Evolutionary conservation across 2,113 vertebrate genomes (phyloP).

Genomic region (Excalfactoria chinensis): DNA sequence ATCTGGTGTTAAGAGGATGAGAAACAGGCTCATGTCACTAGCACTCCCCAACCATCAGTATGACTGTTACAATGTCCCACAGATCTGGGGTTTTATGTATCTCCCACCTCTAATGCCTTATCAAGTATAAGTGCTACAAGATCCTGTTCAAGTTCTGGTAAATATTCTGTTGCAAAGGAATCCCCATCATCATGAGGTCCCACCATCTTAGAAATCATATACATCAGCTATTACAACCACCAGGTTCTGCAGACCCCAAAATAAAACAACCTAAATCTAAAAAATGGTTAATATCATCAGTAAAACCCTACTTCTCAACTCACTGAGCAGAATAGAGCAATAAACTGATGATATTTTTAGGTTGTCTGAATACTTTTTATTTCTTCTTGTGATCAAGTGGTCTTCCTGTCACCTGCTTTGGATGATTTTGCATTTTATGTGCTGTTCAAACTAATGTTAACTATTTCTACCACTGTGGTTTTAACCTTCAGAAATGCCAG

Average conservation of each 20-base stretch:
- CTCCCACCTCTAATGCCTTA: not conserved
- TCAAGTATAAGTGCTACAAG: not conserved
- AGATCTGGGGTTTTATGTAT: slow-evolving; percentile 14
- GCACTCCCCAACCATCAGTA: not conserved
- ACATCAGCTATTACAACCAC: slow-evolving; percentile 1
- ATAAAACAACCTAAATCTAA: not conserved
- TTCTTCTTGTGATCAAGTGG: not conserved
- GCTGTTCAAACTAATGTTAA: not conserved
- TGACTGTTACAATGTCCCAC: not conserved
- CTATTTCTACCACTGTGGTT: not conserved
- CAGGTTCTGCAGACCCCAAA: slow-evolving; percentile 38
- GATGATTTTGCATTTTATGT: not conserved
- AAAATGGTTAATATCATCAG: not conserved
- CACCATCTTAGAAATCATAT: slow-evolving; percentile 17
- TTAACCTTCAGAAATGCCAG: not conserved
- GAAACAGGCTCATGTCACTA: slow-evolving; percentile 56
- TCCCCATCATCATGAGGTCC: not conserved
- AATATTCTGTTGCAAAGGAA: not conserved
- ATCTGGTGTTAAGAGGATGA: slow-evolving; percentile 69
- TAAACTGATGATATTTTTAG: not conserved
- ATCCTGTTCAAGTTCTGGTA: not conserved
- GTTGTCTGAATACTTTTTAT: not conserved
- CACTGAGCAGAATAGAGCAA: not conserved
- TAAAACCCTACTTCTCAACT: not conserved
- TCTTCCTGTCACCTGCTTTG: not conserved